These are phyloP conservation scores for Cremastobaeus sp. DNA, from an alignment of 2,888 invertebrate species.

Conservation along the genomic window DNA sequence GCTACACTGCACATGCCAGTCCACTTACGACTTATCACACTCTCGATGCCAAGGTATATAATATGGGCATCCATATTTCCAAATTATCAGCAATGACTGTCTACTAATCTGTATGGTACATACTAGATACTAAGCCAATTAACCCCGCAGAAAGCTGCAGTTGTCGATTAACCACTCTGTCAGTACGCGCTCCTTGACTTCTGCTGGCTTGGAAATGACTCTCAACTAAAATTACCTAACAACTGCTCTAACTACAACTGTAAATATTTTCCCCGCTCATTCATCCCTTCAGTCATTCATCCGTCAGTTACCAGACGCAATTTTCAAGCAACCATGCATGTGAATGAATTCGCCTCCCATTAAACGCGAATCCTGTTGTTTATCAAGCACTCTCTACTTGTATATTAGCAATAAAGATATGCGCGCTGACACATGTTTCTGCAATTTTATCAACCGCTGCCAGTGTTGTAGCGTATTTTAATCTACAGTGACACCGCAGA, in stretches of 20 bases:
- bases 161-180: too few relatives aligned
- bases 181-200: too few relatives aligned
- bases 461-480: slow-evolving; percentile 34
- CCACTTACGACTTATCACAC: slow-evolving; percentile 75
- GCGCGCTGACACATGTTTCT: slow-evolving; percentile 34
- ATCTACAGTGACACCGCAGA: slow-evolving; percentile 21
- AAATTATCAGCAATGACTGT: slow-evolving; percentile 31
- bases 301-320: too few relatives aligned
- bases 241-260: too few relatives aligned
- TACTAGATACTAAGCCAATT: too few relatives aligned
- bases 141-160: too few relatives aligned
- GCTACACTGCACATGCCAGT: slow-evolving; percentile 70
- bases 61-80: slow-evolving; percentile 62
- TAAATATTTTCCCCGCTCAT: too few relatives aligned
- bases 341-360: slow-evolving; percentile 17
- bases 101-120: too few relatives aligned
- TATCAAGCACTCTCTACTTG: slow-evolving; percentile 21
- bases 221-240: too few relatives aligned
- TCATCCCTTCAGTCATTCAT: background rate
- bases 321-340: slow-evolving; percentile 11
- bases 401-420: slow-evolving; percentile 7
- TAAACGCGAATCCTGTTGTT: slow-evolving; percentile 13
- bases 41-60: slow-evolving; percentile 76
- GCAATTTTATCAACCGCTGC: slow-evolving; percentile 43
- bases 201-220: too few relatives aligned